Evolutionary conservation across 2,113 vertebrate genomes (phyloP).

Genomic region (Ranitomeya variabilis): DNA sequence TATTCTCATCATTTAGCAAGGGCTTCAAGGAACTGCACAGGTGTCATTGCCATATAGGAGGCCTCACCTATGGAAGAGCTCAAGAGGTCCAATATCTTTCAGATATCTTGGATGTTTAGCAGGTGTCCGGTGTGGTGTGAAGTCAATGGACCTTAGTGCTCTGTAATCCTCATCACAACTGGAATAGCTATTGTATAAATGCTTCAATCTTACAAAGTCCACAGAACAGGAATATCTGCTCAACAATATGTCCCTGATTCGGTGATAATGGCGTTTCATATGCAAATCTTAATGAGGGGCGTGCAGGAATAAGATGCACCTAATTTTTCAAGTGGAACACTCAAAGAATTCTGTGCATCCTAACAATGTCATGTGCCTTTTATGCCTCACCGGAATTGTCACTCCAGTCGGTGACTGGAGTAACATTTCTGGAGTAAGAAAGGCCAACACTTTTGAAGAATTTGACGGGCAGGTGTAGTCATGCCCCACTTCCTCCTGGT

Average conservation of each 20-base stretch:
- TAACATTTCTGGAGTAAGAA: too few relatives aligned
- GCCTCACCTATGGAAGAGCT: not conserved
- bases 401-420: too few relatives aligned
- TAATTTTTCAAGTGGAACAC: too few relatives aligned
- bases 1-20: constrained; percentile 2
- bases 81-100: not conserved
- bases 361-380: too few relatives aligned
- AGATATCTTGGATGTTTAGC: not conserved
- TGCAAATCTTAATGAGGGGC: too few relatives aligned
- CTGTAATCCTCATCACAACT: not conserved
- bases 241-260: not conserved
- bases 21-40: constrained; percentile 1
- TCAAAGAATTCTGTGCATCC: too few relatives aligned
- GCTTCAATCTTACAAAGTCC: not conserved
- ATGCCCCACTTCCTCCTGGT: too few relatives aligned
- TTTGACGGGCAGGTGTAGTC: too few relatives aligned
- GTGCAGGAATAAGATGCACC: too few relatives aligned
- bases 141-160: not conserved
- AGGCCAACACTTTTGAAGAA: too few relatives aligned
- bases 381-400: too few relatives aligned
- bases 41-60: not conserved
- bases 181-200: not conserved
- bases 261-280: too few relatives aligned
- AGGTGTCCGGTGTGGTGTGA: not conserved
- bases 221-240: not conserved